Evolutionary conservation across 2,113 vertebrate genomes (phyloP), one percentile per base, ranked within the genome.

Genomic region (Seriola dumerili): DNA sequence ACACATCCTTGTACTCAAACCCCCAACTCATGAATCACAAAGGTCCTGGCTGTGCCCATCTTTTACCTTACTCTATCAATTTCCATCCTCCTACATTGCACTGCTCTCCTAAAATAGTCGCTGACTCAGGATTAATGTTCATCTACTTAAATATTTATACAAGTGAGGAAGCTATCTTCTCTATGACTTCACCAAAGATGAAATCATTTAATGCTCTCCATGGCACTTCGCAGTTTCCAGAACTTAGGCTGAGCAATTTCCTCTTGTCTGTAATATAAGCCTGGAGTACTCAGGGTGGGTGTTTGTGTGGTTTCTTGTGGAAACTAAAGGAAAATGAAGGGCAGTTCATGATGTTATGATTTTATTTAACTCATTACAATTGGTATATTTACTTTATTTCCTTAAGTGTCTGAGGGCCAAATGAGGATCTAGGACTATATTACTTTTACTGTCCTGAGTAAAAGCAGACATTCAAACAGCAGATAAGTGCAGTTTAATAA

Each of bases 61-160:
- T 42, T 65, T 34, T 19, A 34, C 46, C 34, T 54, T 16, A 21
- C 42, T 68, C 65, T 46, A 63, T 88, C 81, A 76, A 57, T 81
- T 81, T 36, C 38, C 72, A 54, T 42, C 25, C 62, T 80, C 44
- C 34, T 16, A 4, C 72, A 68, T 78, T 68, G 72, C 63, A 64
- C 75, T 2, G 2, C 65, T 66, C 21, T 83, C 89, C 84, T 55
- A 77, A 92, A 94, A 93, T 93, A 93, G 92, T 86, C 38, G 80
- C 86, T 88, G 87, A 88, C 79, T 91, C 87, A 86, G 81, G 80
- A 92, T 93, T 87, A 90, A 91, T 88, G 76, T 52, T 91, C 84
- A 80, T 72, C 93, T 90, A 16, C 71, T 94, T 86, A 94, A 94
- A 94, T 94, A 94, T 94, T 94, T 79, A 94, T 90, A 80, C 23